Base-by-base conservation (phyloP, 2,113 vertebrate genomes). In the Istiophorus platypterus region DNA sequence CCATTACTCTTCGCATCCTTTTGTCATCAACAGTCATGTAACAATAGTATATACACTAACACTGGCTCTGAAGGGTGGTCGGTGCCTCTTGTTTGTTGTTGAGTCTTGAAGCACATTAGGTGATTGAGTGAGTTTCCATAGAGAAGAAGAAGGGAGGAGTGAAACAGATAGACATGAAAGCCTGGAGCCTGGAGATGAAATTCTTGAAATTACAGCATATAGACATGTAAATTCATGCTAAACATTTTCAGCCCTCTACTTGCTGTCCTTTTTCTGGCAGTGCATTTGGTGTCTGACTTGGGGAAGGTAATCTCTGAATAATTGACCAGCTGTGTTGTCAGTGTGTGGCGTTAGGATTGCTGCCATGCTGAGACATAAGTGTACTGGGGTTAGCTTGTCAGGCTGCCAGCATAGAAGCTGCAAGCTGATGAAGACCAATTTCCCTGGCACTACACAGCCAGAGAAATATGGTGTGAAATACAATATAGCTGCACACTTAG, bases 261-360 rank as follows among this genome's bases (percentile, higher is more conserved):
- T 59, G 22, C 65, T 70, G 78, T 57, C 66, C 79, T 26, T 22
- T 47, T 67, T 80, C 62, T 34, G 65, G 47, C 73, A 9, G 52
- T 78, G 76, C 58, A 65, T 78, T 80, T 81, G 84, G 66, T 82
- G 70, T 89, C 88, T 89, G 85, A 90, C 77, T 91, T 49, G 78
- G 64, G 78, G 70, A 82, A 73, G 82, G 78, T 77, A 75, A 81
- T 83, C 87, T 77, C 82, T 93, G 81, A 94, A 94, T 93, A 91
- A 94, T 93, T 93, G 85, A 93, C 81, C 76, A 75, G 80, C 85
- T 83, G 88, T 82, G 86, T 62, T 78, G 85, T 86, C 88, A 65
- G 76, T 22, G 4, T 64, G 78, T 59, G 49, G 56, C 73, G 78
- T 90, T 75, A 65, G 72, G 58, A 69, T 87, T 90, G 85, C 85